These are phyloP conservation scores for Gallinago nigripennis DNA, from an alignment of 2,797 vertebrate genomes.

Conservation along the genomic window DNA sequence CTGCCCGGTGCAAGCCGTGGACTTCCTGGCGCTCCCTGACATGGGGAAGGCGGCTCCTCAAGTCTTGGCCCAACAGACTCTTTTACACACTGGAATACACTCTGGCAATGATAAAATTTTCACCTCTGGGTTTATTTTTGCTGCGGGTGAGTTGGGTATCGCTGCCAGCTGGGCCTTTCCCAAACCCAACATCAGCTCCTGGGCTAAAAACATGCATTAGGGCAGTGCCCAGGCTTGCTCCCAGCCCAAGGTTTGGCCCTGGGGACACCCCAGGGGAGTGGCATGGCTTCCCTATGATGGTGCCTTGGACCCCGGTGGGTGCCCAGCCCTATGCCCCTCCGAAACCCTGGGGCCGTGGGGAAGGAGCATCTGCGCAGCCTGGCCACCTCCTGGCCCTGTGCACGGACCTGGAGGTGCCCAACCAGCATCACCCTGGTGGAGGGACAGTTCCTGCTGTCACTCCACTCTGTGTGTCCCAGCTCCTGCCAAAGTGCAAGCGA, in stretches of 20 bases:
- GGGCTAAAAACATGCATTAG: accelerated
- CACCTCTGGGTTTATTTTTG: not conserved
- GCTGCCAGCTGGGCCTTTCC: not conserved
- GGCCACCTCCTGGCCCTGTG: not conserved
- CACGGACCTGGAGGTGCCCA: not conserved
- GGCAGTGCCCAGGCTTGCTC: accelerated
- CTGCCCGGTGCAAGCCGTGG: accelerated
- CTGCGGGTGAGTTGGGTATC: not conserved
- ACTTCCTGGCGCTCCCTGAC: not conserved
- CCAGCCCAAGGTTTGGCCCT: not conserved
- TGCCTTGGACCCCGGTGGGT: accelerated
- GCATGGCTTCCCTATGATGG: not conserved
- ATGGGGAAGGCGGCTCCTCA: not conserved
- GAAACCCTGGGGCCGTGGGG: accelerated
- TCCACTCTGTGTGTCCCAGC: accelerated
- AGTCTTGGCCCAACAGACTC: not conserved
- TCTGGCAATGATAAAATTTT: not conserved
- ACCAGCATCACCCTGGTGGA: not conserved
- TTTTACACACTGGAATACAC: accelerated
- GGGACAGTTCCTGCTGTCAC: not conserved
- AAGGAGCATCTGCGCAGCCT: not conserved
- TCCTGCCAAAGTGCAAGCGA: not conserved
- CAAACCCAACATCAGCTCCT: not conserved
- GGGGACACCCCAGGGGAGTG: accelerated
- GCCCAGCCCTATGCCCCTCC: accelerated